A percentile compares a stretch with the other conserved stretches of the same genome.
Evolutionary conservation across 92 coral and sea anemone genomes (phyloP).

Genomic region (Virgularia gustaviana): DNA sequence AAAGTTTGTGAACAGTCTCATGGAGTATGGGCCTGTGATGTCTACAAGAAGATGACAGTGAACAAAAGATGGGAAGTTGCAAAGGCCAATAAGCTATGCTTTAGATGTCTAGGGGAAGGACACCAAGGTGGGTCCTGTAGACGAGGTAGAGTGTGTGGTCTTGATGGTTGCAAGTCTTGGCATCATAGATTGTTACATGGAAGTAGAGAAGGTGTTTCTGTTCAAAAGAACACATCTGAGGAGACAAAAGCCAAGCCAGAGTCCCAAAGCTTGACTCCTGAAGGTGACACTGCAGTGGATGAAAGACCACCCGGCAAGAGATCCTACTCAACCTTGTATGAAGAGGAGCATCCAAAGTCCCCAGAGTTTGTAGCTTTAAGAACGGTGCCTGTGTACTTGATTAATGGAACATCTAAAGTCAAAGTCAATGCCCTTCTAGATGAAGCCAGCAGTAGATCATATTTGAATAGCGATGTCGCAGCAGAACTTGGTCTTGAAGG

Average conservation of each 20-base stretch:
- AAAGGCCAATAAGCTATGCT: slow-evolving; percentile 44
- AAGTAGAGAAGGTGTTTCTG: not conserved
- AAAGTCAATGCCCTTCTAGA: slow-evolving; percentile 34
- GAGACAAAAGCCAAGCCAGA: not conserved
- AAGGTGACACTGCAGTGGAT: not conserved
- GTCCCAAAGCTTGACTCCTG: not conserved
- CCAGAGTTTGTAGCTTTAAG: not conserved
- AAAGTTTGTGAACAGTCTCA: slow-evolving; percentile 36
- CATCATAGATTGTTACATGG: slow-evolving; percentile 58
- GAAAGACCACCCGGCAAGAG: not conserved
- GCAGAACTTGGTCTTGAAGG: slow-evolving; percentile 53
- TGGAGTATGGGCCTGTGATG: slow-evolving; percentile 45
- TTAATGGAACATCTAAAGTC: not conserved
- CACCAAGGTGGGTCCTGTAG: slow-evolving; percentile 48
- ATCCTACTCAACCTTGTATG: not conserved
- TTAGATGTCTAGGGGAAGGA: slow-evolving; percentile 41
- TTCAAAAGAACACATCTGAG: not conserved
- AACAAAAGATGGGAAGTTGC: slow-evolving; percentile 34
- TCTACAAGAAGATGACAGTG: slow-evolving; percentile 38
- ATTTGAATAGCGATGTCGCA: slow-evolving; percentile 25
- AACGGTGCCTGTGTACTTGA: slow-evolving; percentile 18
- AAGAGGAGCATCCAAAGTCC: not conserved
- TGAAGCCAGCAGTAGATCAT: slow-evolving; percentile 31
- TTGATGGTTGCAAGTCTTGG: slow-evolving; percentile 40
- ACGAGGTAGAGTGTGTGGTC: slow-evolving; percentile 48